phyloP scores from a whole-genome alignment of 1,140 invertebrate genomes.

The honey bee (Apis mellifera) region DNA sequence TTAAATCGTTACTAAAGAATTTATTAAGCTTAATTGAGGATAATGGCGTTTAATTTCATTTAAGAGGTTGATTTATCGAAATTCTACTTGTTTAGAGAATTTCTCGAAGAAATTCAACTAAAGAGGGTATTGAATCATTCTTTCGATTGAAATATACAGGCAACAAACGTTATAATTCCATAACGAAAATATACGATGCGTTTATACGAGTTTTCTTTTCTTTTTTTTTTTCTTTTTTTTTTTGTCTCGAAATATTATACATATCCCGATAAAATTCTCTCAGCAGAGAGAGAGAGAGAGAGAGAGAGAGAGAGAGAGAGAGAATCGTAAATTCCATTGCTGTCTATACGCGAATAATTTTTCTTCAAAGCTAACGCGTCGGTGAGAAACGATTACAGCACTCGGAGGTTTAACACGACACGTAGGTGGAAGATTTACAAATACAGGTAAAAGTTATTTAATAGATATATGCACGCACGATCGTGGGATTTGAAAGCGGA shows the following conservation, averaged over 20 bases:
- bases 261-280: slow-evolving; percentile 2
- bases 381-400: slow-evolving; percentile 31
- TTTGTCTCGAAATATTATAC: not conserved
- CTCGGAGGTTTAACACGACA: slow-evolving; percentile 26
- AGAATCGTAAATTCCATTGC: not conserved
- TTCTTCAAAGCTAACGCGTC: not conserved
- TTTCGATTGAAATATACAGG: not conserved
- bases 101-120: not conserved
- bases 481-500: not conserved
- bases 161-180: not conserved
- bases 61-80: not conserved
- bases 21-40: not conserved
- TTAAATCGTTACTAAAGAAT: no score
- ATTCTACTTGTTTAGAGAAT: not conserved
- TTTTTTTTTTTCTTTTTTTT: no score
- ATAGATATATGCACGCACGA: not conserved
- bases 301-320: not conserved
- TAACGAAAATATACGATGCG: not conserved
- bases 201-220: not conserved
- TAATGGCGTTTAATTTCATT: not conserved
- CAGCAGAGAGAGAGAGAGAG: not conserved
- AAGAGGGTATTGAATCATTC: not conserved
- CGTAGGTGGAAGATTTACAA: slow-evolving; percentile 49
- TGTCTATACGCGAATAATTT: slow-evolving; percentile 33
- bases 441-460: slow-evolving; percentile 49